Conservation (phyloP, 2,113 vertebrate species). For the Boulengeromyrus knoepffleri region DNA sequence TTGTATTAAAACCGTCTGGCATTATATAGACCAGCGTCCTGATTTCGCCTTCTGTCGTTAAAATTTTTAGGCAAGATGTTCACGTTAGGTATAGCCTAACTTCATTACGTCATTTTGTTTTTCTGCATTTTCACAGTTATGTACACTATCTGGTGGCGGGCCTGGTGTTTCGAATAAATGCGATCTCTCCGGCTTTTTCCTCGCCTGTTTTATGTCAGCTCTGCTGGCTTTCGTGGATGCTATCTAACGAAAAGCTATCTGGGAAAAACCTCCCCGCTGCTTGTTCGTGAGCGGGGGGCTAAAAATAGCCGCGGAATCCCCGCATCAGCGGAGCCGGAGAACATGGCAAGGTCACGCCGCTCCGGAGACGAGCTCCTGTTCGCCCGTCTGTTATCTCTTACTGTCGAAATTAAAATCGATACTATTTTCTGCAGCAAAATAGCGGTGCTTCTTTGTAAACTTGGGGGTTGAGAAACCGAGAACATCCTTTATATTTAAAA, state of each 20-base stretch:
- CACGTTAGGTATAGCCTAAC: not conserved
- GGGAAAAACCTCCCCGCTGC: slow-evolving; percentile 5
- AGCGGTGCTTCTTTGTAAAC: not conserved
- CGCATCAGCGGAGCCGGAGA: slow-evolving; percentile 1
- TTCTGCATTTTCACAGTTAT: not conserved
- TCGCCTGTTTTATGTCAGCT: not conserved
- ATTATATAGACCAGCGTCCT: not conserved
- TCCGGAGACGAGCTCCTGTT: not conserved
- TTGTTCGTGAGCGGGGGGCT: not conserved
- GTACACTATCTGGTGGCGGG: not conserved
- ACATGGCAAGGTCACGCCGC: slow-evolving; percentile 1
- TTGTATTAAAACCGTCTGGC: not conserved
- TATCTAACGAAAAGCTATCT: not conserved
- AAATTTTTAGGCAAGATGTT: not conserved
- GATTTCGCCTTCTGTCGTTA: not conserved
- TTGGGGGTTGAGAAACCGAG: not conserved
- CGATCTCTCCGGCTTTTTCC: not conserved
- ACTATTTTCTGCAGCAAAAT: not conserved
- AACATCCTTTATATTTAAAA: not conserved
- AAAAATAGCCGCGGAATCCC: slow-evolving; percentile 6
- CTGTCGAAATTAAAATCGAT: not conserved
- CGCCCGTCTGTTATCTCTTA: not conserved
- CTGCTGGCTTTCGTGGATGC: not conserved
- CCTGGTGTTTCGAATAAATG: not conserved
- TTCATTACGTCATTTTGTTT: not conserved